Evolutionary conservation across 2,113 vertebrate species (phyloP).

Genomic region (Erythrolamprus reginae): DNA sequence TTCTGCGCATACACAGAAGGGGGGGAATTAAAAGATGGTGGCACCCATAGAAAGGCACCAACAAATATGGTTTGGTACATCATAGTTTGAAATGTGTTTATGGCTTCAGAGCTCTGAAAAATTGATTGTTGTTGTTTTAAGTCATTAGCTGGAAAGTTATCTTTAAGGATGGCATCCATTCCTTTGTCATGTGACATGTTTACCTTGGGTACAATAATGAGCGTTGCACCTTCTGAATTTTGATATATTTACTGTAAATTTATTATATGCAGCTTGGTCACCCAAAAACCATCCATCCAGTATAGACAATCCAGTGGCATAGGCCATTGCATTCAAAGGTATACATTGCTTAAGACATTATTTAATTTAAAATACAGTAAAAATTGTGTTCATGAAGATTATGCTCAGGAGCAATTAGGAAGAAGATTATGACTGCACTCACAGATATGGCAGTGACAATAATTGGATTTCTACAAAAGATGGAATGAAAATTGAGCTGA

Average conservation of each 20-base stretch:
- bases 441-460: not conserved
- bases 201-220: not conserved
- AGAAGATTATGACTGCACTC: not conserved
- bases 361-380: not conserved
- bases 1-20: too few species aligned
- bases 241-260: not conserved
- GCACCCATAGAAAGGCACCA: too few species aligned
- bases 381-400: not conserved
- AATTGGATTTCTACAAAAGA: not conserved
- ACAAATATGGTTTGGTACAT: not conserved
- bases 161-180: not conserved
- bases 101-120: not conserved
- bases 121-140: not conserved
- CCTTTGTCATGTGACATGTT: not conserved
- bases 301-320: not conserved
- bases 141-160: not conserved
- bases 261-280: not conserved
- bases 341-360: not conserved
- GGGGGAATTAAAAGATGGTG: too few species aligned
- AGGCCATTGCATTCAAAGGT: not conserved
- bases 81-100: not conserved
- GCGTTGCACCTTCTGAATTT: not conserved
- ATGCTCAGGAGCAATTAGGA: not conserved
- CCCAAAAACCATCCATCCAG: not conserved
- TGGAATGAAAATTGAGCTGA: not conserved